Base-by-base conservation (phyloP, 1,140 invertebrate genomes). In the Lutraria rhynchaena region DNA sequence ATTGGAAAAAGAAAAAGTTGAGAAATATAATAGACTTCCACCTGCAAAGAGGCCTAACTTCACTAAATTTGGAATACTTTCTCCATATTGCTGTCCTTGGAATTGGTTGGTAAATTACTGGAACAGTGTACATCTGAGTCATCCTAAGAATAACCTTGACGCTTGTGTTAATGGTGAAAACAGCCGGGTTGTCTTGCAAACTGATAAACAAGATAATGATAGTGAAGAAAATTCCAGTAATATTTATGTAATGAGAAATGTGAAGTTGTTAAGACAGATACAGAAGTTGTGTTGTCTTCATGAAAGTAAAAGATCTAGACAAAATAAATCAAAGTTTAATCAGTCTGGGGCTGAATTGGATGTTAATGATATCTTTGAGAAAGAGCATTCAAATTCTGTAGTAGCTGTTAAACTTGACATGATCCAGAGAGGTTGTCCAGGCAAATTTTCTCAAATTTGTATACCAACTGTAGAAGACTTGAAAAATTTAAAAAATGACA, bases 21-120 rank as follows among this genome's bases (percentile, higher is more conserved):
- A 63, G 9, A 90, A 89, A 44, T 87, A 91, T 73, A 81, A 87
- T 17, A 83, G 85, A 58, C 91, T 94, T 85, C 97, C 97, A 51
- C 96, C 97, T 15, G 96, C 96, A 83, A 97, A 96, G 93, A 93
- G 97, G 82, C 94, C 95, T 0, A 98, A 98, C 91, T 98, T 95
- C 89, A 92, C 93, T 0, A 98, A 96, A 91, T 92, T 97, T 49
- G 95, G 94, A 13, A 94, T 97, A 44, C 91, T 93, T 13, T 95
- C 94, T 89, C 97, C 97, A 13, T 98, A 98, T 89, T 89, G 89
- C 51, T 95, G 94, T 83, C 95, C 95, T 44, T 98, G 85, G 83
- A 11, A 63, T 17, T 49, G 71, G 29, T 80, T 91, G 17, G 78
- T 87, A 1, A 44, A 71, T 29, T 78, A 51, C 11, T 58, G 33